These are phyloP conservation scores for Eciton burchellii DNA, from an alignment of 1,140 invertebrate species.

Conservation along the genomic window DNA sequence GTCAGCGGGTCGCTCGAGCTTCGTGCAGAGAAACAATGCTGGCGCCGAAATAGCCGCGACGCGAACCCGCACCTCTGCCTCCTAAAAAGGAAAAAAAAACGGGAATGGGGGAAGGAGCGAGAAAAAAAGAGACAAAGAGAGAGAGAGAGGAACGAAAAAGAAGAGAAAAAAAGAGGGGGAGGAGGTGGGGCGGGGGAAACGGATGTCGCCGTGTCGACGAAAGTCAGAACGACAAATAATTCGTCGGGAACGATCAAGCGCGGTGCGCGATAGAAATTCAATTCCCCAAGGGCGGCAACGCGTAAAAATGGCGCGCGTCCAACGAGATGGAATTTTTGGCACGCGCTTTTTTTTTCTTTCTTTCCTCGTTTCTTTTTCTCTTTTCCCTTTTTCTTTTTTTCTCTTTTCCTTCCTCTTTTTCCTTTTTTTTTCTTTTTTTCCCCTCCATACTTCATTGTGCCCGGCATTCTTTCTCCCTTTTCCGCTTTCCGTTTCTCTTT, in stretches of 20 bases:
- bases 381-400: conserved; percentile 37
- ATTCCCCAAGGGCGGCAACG: conserved; percentile 71
- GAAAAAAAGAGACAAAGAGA: conserved; percentile 38
- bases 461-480: conserved; percentile 2
- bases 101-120: conserved; percentile 22
- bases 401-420: too few species aligned
- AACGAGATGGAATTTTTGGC: conserved; percentile 71
- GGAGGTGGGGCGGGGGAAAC: conserved; percentile 28
- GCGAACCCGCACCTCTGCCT: conserved; percentile 25
- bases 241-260: conserved; percentile 68
- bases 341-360: conserved; percentile 66
- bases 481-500: background rate
- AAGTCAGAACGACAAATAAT: conserved; percentile 71
- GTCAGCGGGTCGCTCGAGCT: conserved; percentile 50
- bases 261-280: conserved; percentile 70
- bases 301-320: conserved; percentile 68
- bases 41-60: conserved; percentile 38
- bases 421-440: conserved; percentile 67
- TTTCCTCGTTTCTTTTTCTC: conserved; percentile 45
- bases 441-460: too few species aligned
- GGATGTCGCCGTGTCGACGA: conserved; percentile 57
- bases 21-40: conserved; percentile 48
- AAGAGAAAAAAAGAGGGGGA: background rate
- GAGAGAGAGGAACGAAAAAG: too few species aligned
- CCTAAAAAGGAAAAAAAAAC: conserved; percentile 19